These are phyloP conservation scores for Gephyroberyx darwinii DNA, from an alignment of 2,797 vertebrate species.

Conservation along the genomic window DNA sequence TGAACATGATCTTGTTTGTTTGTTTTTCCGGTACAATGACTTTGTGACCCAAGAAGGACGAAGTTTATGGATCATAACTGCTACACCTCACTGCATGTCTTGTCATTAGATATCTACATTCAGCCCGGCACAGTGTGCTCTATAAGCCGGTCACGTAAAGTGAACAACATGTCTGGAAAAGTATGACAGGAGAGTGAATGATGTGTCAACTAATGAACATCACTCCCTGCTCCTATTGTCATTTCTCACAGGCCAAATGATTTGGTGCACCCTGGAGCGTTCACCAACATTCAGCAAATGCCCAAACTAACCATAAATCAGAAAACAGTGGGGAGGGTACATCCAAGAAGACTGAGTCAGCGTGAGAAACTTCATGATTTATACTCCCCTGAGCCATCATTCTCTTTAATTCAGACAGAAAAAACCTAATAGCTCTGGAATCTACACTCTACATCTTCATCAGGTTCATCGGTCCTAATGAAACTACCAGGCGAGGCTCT, in stretches of 20 bases:
- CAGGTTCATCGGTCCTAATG: slow-evolving; percentile 50
- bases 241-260: slow-evolving; percentile 59
- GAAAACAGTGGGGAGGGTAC: slow-evolving; percentile 49
- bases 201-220: slow-evolving; percentile 58
- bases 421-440: slow-evolving; percentile 54
- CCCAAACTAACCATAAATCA: slow-evolving; percentile 73
- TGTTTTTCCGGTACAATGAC: neutral
- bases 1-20: neutral
- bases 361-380: slow-evolving; percentile 68
- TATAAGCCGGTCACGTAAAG: slow-evolving; percentile 15
- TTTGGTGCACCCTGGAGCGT: slow-evolving; percentile 62
- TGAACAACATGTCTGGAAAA: slow-evolving; percentile 38
- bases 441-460: slow-evolving; percentile 45
- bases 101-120: neutral
- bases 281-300: slow-evolving; percentile 68
- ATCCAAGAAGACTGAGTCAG: slow-evolving; percentile 67
- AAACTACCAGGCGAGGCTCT: slow-evolving; percentile 67
- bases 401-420: slow-evolving; percentile 58
- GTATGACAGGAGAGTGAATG: slow-evolving; percentile 20
- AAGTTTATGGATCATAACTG: too few species aligned
- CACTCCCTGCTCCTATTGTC: slow-evolving; percentile 53
- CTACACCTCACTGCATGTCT: neutral
- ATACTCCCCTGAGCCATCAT: slow-evolving; percentile 55
- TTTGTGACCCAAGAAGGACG: neutral
- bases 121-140: neutral